Percentiles rank a stretch among this genome's conserved stretches.
These are phyloP conservation scores for Ibycter americanus DNA, from an alignment of 2,797 vertebrate species.

Conservation along the genomic window DNA sequence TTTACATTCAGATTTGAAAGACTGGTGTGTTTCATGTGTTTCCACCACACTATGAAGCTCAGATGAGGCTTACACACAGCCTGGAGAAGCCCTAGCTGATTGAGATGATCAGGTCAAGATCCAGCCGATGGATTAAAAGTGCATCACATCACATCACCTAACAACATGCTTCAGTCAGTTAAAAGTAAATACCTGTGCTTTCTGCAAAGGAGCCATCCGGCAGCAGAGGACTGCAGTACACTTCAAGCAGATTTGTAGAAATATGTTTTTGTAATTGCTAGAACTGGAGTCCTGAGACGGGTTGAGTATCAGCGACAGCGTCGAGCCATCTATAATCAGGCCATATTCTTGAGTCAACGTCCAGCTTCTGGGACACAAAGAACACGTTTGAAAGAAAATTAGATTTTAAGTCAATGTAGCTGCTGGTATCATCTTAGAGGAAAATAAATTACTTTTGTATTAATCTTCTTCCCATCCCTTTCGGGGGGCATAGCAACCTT, in stretches of 20 bases:
- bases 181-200: slow-evolving; percentile 85
- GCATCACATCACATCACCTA: not conserved
- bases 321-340: slow-evolving; percentile 93
- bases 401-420: not conserved
- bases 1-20: not conserved
- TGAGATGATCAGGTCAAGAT: not conserved
- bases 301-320: slow-evolving; percentile 91
- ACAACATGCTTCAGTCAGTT: accelerated
- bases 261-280: slow-evolving; percentile 88
- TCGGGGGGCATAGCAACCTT: not conserved
- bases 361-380: slow-evolving; percentile 82
- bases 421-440: not conserved
- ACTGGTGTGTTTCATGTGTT: not conserved
- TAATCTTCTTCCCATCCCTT: not conserved
- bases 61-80: not conserved
- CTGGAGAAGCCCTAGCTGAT: not conserved
- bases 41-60: not conserved
- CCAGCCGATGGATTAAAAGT: not conserved
- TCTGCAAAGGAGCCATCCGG: slow-evolving; percentile 96
- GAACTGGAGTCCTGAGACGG: slow-evolving; percentile 83
- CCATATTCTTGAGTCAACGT: slow-evolving; percentile 87
- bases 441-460: not conserved
- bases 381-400: not conserved
- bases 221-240: slow-evolving; percentile 95
- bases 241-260: slow-evolving; percentile 94